Percentiles rank a stretch among this genome's conserved stretches.
phyloP scores from a whole-genome alignment of 92 coral and sea anemone species.

The Phenganax marumi region DNA sequence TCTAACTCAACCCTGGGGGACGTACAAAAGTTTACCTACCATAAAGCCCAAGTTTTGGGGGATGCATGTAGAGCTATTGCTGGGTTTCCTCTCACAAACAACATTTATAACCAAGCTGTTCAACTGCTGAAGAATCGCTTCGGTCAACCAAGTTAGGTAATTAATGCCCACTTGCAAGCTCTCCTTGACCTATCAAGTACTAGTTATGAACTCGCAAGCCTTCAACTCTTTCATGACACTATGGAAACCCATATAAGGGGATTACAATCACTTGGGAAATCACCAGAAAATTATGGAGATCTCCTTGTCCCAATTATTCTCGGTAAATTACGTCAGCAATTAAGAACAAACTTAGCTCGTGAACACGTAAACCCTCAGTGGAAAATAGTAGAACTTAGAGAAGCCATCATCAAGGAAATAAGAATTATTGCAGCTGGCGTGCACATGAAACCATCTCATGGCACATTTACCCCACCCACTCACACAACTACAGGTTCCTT shows the following conservation, averaged over 20 bases:
- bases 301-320: no score
- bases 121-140: not conserved
- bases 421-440: not conserved
- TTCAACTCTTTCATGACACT: no score
- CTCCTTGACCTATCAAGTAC: no score
- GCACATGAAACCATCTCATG: not conserved
- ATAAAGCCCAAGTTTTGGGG: constrained; percentile 25
- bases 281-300: no score
- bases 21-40: constrained; percentile 54
- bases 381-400: constrained; percentile 11
- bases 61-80: not conserved
- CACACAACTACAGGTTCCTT: constrained; percentile 22
- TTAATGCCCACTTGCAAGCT: no score
- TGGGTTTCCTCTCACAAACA: no score
- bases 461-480: not conserved
- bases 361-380: constrained; percentile 43
- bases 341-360: not conserved
- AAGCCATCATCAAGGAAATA: not conserved
- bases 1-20: constrained; percentile 25
- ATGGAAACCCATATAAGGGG: no score
- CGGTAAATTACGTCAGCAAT: no score
- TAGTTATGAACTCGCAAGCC: no score
- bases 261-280: no score
- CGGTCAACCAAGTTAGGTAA: no score
- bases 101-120: not conserved